Evolutionary conservation across 92 coral and sea anemone genomes (phyloP).

Genomic region (Phymanthus crucifer): DNA sequence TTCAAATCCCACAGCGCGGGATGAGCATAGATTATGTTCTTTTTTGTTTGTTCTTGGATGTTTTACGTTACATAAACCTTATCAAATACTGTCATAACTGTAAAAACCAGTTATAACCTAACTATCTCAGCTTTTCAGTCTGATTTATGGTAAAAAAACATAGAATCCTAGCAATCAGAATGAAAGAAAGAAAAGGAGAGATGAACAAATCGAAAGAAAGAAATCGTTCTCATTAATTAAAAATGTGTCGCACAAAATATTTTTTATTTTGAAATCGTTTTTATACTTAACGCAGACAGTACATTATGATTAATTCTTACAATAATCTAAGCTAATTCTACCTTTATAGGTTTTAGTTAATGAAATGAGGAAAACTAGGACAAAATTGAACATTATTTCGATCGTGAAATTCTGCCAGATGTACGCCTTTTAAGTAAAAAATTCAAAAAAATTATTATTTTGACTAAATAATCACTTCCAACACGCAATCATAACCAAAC

Average conservation of each 20-base stretch:
- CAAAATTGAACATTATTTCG: background rate
- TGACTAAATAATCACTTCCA: background rate
- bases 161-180: background rate
- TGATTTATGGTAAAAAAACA: background rate
- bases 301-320: background rate
- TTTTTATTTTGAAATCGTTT: slow-evolving; percentile 3
- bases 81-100: background rate
- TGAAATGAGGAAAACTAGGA: background rate
- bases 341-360: background rate
- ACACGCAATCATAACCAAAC: background rate
- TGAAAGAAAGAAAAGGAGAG: background rate
- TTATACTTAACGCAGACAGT: background rate
- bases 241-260: background rate
- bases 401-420: background rate
- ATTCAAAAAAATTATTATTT: slow-evolving; percentile 3
- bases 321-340: background rate
- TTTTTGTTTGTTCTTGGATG: slow-evolving; percentile 4
- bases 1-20: background rate
- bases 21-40: background rate
- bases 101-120: background rate
- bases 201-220: background rate
- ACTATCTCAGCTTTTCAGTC: background rate
- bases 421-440: background rate
- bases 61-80: slow-evolving; percentile 7
- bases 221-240: background rate